Evolutionary conservation across 92 coral and sea anemone genomes (phyloP), one percentile per base, ranked within the genome.

Genomic region (Epizoanthus illoricatus): DNA sequence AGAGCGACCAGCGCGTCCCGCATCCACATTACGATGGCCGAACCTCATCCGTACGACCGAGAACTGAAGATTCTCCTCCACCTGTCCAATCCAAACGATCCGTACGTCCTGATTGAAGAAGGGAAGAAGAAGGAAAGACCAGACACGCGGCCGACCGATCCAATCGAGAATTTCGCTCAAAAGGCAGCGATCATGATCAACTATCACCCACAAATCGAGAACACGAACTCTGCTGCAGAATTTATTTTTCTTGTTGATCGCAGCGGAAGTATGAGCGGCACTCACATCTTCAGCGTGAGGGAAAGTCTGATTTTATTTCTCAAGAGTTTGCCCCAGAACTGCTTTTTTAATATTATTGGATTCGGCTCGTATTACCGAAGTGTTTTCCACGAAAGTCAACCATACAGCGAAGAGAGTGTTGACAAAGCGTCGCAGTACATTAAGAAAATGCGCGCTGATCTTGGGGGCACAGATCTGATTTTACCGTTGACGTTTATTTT

Each of bases 201-300:
- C 72, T 94, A 90, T 64, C 81, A 94, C 5, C 98, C 99, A 7
- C 85, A 86, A 74, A 86, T 93, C 40, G 82, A 84, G 64, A 88
- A 82, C 69, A 58, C 56, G 6, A 54, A 80, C 70, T 90, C 91
- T 10, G 60, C 58, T 1, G 83, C 87, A 17, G 99, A 97, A 64
- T 97, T 87, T 69, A 86, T 93, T 20, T 97, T 97, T 68, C 90
- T 97, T 10, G 98, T 97, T 9, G 99, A 97, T 76, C 94, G 99
- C 12, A 97, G 99, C 81, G 98, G 98, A 28, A 93, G 98, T 33
- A 95, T 95, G 98, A 95, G 95, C 60, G 98, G 98, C 3, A 88
- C 84, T 28, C 98, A 95, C 80, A 95, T 95, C n/a, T 95, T 92
- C 39, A 92, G 87, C 63, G 98, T 90, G 85, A 95, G 89, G 84